Conservation (phyloP, 2,797 vertebrate genomes). For the Zonotrichia albicollis region DNA sequence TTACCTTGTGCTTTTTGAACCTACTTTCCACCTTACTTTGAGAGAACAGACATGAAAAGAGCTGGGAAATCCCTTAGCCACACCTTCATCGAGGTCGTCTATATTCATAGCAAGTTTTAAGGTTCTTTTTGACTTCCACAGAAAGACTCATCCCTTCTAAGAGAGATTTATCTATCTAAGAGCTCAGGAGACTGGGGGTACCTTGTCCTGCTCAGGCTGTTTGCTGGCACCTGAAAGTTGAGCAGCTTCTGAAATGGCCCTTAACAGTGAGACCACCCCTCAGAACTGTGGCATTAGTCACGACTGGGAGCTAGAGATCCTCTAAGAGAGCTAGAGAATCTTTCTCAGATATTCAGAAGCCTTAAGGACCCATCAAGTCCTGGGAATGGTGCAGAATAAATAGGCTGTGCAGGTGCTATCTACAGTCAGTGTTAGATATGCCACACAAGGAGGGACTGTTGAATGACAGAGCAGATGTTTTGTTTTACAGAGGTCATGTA, state of each 20-base stretch:
- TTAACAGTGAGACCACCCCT: neutral
- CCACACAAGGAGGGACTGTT: neutral
- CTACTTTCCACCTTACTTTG: neutral
- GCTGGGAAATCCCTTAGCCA: accelerated
- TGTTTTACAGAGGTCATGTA: neutral
- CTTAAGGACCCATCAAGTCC: neutral
- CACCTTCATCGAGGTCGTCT: neutral
- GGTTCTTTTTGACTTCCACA: neutral
- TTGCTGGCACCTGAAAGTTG: neutral
- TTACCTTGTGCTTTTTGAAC: neutral
- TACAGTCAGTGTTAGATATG: neutral
- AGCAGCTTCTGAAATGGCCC: neutral
- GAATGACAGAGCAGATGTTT: neutral
- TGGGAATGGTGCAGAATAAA: neutral
- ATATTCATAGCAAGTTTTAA: neutral
- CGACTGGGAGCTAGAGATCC: neutral
- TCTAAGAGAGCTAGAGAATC: neutral
- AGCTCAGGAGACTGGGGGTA: neutral
- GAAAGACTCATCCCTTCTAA: neutral
- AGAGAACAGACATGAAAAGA: neutral
- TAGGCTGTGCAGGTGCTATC: neutral
- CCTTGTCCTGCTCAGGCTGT: neutral
- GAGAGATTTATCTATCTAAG: neutral
- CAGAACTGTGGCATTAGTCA: neutral
- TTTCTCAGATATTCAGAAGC: neutral